These are phyloP conservation scores for Synergus itoensis DNA, from an alignment of 2,888 invertebrate species.

Conservation along the genomic window DNA sequence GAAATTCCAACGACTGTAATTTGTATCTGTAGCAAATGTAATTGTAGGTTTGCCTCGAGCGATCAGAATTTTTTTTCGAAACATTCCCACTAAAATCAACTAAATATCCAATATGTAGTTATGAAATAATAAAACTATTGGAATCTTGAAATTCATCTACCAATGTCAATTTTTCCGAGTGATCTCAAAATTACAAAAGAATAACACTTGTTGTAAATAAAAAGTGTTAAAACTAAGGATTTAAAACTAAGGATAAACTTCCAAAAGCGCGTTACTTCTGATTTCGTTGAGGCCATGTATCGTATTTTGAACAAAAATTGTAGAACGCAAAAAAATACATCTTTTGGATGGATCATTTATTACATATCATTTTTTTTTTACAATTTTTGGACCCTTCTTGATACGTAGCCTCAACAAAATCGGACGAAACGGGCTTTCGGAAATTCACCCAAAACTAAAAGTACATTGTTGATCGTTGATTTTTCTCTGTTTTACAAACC, in stretches of 20 bases:
- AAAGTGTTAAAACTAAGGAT: too few relatives aligned
- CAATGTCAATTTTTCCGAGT: not conserved
- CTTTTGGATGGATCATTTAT: too few relatives aligned
- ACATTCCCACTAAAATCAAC: not conserved
- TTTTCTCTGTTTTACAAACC: constrained; percentile 2
- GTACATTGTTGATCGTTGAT: not conserved
- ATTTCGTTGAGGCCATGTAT: too few relatives aligned
- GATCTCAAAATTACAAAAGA: not conserved
- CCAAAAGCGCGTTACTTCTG: too few relatives aligned
- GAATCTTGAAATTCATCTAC: not conserved
- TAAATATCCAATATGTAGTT: not conserved
- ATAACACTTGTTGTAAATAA: not conserved
- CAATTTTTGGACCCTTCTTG: too few relatives aligned
- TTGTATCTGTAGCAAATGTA: not conserved
- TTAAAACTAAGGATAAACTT: too few relatives aligned
- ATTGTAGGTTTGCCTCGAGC: not conserved
- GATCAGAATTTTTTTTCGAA: not conserved
- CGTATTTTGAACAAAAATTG: too few relatives aligned
- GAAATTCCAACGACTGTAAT: not conserved
- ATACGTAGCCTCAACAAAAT: too few relatives aligned
- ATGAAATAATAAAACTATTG: not conserved
- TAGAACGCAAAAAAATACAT: too few relatives aligned
- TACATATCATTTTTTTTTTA: too few relatives aligned
- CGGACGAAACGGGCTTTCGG: too few relatives aligned
- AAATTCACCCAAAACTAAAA: constrained; percentile 1